Base-by-base conservation (phyloP, 1,140 invertebrate genomes). In the Periplaneta americana region DNA sequence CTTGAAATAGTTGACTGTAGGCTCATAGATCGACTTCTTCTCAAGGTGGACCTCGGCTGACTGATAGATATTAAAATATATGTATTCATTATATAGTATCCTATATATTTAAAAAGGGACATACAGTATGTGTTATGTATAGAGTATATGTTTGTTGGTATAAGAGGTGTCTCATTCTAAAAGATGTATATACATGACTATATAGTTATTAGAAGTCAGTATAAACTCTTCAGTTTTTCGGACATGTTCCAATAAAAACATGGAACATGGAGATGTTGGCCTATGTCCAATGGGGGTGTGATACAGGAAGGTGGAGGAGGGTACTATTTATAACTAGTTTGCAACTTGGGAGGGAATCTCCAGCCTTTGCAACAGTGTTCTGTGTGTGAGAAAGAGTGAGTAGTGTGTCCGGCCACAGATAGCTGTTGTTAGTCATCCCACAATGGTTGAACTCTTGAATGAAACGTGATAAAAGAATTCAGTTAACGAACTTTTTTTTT, bases 341-440 rank as follows among this genome's bases (percentile, higher is more conserved):
- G 75, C 75, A 77, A 33, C 75, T 77, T 77, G 75, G 75, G 75
- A 77, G 75, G 35, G 48, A 66, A 66, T 66, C 48, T 28, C n/a
- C 48, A 66, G 48, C 48, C 48, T 4, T n/a, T 66, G 48, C 22
- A 66, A 66, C 48, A 66, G 48, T 66, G 22, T 66, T 8, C 22
- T 66, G 2, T 66, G 48, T 66, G 22, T 5, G 4, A 66, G 22
- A n/a, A n/a, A 66, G 48, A 66, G 48, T 66, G n/a, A 66, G 48
- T n/a, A 66, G 39, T 48, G 39, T 48, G 22, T 13, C 39, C 39
- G 22, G 39, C 39, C 39, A 48, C 39, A 48, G 5, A 48, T 18
- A 48, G 48, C 48, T 66, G 48, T n/a, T 66, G 48, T 66, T 66
- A 66, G 22, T 66, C 48, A 66, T 66, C 22, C 22, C 48, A 66